Evolutionary conservation across 1,140 invertebrate genomes (phyloP).

Genomic region (Caenorhabditis inopinata): DNA sequence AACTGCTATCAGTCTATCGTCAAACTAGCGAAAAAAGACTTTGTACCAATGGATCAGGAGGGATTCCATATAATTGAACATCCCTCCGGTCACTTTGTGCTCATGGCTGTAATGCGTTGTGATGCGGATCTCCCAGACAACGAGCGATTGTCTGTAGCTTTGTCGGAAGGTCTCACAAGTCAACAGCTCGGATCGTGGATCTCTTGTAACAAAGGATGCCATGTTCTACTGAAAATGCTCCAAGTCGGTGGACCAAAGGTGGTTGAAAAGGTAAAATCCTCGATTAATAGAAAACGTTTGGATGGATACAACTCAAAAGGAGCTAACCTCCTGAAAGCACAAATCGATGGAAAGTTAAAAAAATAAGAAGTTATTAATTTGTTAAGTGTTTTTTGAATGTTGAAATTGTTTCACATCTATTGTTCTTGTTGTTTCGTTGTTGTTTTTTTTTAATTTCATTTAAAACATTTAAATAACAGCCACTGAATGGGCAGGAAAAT

Average conservation of each 20-base stretch:
- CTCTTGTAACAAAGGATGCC: slow-evolving; percentile 44
- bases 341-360: background rate
- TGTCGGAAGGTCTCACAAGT: slow-evolving; percentile 14
- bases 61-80: slow-evolving; percentile 48
- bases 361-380: background rate
- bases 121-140: slow-evolving; percentile 37
- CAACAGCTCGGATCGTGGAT: slow-evolving; percentile 43
- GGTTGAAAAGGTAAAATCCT: slow-evolving; percentile 9
- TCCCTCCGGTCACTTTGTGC: slow-evolving; percentile 23
- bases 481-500: too few species aligned
- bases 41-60: slow-evolving; percentile 47
- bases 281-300: slow-evolving; percentile 28
- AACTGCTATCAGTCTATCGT: slow-evolving; percentile 42
- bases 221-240: slow-evolving; percentile 40
- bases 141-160: slow-evolving; percentile 17
- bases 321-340: background rate
- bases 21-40: slow-evolving; percentile 44
- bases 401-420: too few species aligned
- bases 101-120: slow-evolving; percentile 31
- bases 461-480: too few species aligned
- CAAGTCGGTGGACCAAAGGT: slow-evolving; percentile 22
- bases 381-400: too few species aligned
- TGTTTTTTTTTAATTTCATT: background rate
- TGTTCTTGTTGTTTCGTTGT: background rate
- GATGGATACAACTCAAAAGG: slow-evolving; percentile 35